Conservation (phyloP, 2,888 invertebrate genomes). For the Drosophila melanosoma region DNA sequence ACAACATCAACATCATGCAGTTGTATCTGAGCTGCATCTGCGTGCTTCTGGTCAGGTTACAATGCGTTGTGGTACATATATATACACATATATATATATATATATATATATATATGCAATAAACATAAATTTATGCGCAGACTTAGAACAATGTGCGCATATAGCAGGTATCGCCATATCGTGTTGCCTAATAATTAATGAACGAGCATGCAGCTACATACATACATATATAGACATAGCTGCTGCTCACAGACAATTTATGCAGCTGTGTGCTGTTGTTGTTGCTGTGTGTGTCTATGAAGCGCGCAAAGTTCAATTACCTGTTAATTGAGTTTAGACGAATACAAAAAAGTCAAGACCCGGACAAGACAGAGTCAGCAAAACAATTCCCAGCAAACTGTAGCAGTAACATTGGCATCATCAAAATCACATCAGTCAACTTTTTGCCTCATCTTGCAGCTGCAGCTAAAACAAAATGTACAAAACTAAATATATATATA, state of each 20-base stretch:
- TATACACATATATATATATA: constrained; percentile 6
- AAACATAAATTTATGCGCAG: constrained; percentile 76
- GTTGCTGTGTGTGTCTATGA: constrained; percentile 13
- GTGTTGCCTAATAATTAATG: constrained; percentile 79
- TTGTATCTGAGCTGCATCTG: constrained; percentile 64
- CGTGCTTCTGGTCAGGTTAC: constrained; percentile 66
- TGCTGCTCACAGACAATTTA: constrained; percentile 24
- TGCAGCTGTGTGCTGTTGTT: constrained; percentile 28
- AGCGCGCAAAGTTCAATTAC: constrained; percentile 72
- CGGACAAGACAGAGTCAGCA: constrained; percentile 32
- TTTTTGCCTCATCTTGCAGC: constrained; percentile 19
- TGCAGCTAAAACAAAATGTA: constrained; percentile 31
- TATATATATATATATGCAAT: constrained; percentile 10
- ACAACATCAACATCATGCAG: constrained; percentile 17
- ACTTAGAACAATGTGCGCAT: constrained; percentile 76
- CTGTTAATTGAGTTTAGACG: constrained; percentile 79
- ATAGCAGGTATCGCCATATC: constrained; percentile 54
- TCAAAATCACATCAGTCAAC: constrained; percentile 72
- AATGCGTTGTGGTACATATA: constrained; percentile 63
- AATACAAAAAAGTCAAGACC: constrained; percentile 74
- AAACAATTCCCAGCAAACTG: constrained; percentile 43
- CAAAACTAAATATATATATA: constrained; percentile 18
- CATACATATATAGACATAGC: background rate
- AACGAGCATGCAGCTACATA: constrained; percentile 46
- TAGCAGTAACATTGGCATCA: constrained; percentile 45